phyloP scores from a whole-genome alignment of 2,888 invertebrate species.

The Matsumyia berberina region DNA sequence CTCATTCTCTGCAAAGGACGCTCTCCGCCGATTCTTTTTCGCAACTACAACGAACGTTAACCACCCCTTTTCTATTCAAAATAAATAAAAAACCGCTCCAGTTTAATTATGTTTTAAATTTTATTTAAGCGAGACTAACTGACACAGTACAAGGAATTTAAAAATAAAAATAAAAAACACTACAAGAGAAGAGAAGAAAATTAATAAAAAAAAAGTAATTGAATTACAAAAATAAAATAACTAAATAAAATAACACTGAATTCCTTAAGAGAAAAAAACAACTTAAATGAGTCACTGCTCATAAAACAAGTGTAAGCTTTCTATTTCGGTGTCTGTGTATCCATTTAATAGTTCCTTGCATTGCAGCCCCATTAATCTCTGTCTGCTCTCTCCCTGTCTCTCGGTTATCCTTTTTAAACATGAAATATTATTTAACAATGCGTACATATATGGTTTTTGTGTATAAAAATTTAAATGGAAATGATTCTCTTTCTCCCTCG shows the following conservation, averaged over 20 bases:
- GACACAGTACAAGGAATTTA: constrained; percentile 65
- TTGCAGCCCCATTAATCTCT: constrained; percentile 38
- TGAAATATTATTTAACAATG: constrained; percentile 57
- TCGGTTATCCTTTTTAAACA: constrained; percentile 22
- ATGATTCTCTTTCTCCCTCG: constrained; percentile 3
- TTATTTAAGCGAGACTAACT: constrained; percentile 64
- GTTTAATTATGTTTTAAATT: constrained; percentile 33
- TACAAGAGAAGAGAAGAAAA: constrained; percentile 4
- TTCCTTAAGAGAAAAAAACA: constrained; percentile 43
- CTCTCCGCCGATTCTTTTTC: no score
- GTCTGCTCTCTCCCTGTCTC: constrained; percentile 8
- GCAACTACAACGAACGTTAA: no score
- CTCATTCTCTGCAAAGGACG: no score
- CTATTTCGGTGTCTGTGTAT: constrained; percentile 6
- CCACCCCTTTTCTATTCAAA: no score
- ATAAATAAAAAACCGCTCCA: background rate
- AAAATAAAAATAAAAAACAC: constrained; percentile 27
- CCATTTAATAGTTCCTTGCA: constrained; percentile 50
- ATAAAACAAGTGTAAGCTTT: constrained; percentile 11
- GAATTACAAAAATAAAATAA: constrained; percentile 43
- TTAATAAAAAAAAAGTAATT: constrained; percentile 23
- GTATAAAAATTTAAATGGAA: constrained; percentile 49
- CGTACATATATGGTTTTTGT: constrained; percentile 22
- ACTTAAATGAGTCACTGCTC: constrained; percentile 22
- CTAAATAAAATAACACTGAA: constrained; percentile 60